Base-by-base conservation (phyloP, 2,797 vertebrate genomes). In the Pangasius larnaudii region DNA sequence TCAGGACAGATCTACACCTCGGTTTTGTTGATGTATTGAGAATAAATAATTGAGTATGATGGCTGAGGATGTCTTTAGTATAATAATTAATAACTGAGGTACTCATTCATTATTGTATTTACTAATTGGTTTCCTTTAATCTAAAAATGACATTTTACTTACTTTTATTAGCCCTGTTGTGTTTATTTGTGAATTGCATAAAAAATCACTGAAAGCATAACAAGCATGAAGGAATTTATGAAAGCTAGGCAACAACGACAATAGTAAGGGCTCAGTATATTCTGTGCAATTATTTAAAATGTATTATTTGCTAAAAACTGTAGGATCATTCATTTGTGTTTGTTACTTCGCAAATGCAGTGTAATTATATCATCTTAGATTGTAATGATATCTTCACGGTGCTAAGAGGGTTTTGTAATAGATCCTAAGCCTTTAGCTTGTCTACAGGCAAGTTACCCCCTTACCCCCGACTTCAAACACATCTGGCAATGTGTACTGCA, bases 401-500 rank as follows among this genome's bases (percentile, higher is more conserved):
- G 36, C 53, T 36, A 39, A 36, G 53, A 39, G 78, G 56, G 53
- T 82, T 82, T 82, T 27, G 39, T 61, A n/a, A 63, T n/a, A 49
- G 80, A 83, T 63, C 51, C 69, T 58, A 56, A 85, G 33, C 13
- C 69, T 71, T 58, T 74, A 85, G 69, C 84, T 42, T 59, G 84
- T 59, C 51, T 71, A n/a, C 33, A 86, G 78, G 71, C 79, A 89
- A 83, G 67, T 83, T 22, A 67, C 8, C 61, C 61, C 42, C 16
- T 67, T 19, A 11, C 39, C 27, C 33, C 59, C 2, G 58, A 46
- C 24, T 65, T 49, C 80, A 65, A 30, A 82, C 27, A 83, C 58
- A 83, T 83, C 58, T 46, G 79, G 33, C 58, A 63, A 27, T 16
- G 19, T 42, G 58, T 61, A 59, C 19, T 65, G 39, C 30, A 30